Base-by-base conservation (phyloP, 2,888 invertebrate genomes). In the Pandemis cinnamomeana region DNA sequence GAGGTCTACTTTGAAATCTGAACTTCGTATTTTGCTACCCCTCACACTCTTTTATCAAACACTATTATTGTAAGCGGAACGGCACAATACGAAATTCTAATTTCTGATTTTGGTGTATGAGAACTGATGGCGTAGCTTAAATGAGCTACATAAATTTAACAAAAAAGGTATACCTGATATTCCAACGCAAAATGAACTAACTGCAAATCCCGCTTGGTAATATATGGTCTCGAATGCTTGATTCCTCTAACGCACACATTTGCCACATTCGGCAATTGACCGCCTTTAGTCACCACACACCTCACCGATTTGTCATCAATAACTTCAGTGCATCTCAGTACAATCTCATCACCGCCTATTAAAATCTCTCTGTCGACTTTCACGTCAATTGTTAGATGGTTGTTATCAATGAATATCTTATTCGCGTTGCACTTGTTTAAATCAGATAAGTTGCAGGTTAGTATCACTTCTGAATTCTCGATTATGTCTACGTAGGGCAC, bases 391-490 rank as follows among this genome's bases (percentile, higher is more conserved):
- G 78, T 77, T 41, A 89, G 55, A 66, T 81, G 71, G 1, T 81
- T 78, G 76, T 86, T 83, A 68, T 89, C 87, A 0, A 89, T 78
- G 46, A 84, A 89, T 76, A 89, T 85, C 67, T 63, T 73, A 0
- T 61, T 46, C 36, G 76, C 71, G 71, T 81, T 87, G 73, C 89
- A 89, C 77, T 82, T 84, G 51, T 88, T 75, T 44, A 76, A 83
- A 66, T 81, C 69, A 0, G 63, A 5, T 42, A 81, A 15, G 20
- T 86, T 77, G 69, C 75, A 76, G 10, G 85, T 86, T 3, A 89
- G 63, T 13, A 76, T 80, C 0, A 88, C 73, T 41, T 77, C 73
- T 15, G 77, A 61, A 4, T 81, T 78, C 73, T 83, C 77, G 0
- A 78, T 41, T 15, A 88, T 5, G 7, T 27, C 27, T 11, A 58